Evolutionary conservation across 2,888 invertebrate species (phyloP).

Genomic region (Odontocolon sp.): DNA sequence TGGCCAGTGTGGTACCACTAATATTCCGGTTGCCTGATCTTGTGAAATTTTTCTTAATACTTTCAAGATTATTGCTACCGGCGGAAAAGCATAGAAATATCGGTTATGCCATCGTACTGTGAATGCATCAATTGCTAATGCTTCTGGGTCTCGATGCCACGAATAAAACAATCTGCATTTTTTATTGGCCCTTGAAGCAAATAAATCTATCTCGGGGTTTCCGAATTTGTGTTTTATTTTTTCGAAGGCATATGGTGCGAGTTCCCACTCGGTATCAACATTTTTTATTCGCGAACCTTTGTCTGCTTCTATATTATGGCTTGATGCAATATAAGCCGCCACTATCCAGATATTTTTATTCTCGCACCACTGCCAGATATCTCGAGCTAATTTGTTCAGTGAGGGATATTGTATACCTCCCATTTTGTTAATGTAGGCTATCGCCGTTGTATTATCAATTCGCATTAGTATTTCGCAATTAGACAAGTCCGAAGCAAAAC

Average conservation of each 20-base stretch:
- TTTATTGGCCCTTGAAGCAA: conserved; percentile 52
- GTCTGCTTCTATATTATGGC: conserved; percentile 63
- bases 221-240: conserved; percentile 41
- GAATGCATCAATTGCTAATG: conserved; percentile 39
- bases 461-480: conserved; percentile 60
- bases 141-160: conserved; percentile 45
- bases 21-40: conserved; percentile 67
- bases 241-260: conserved; percentile 43
- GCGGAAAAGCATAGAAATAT: conserved; percentile 58
- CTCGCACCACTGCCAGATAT: conserved; percentile 65
- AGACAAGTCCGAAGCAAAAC: conserved; percentile 11
- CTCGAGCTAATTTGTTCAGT: conserved; percentile 45
- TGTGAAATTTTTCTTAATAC: conserved; percentile 43
- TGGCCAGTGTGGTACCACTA: conserved; percentile 69
- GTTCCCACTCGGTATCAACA: conserved; percentile 60
- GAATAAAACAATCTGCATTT: conserved; percentile 32
- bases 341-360: conserved; percentile 57
- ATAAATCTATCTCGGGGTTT: conserved; percentile 48
- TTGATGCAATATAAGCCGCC: conserved; percentile 61
- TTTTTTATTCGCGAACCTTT: conserved; percentile 60
- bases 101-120: neutral
- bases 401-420: conserved; percentile 44
- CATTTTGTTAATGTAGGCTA: conserved; percentile 62
- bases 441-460: conserved; percentile 63
- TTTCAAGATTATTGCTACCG: conserved; percentile 48